Percentiles rank a stretch among this genome's conserved stretches.
These are phyloP conservation scores for Neotoma lepida DNA, from an alignment of 2,113 vertebrate genomes.

Conservation along the genomic window DNA sequence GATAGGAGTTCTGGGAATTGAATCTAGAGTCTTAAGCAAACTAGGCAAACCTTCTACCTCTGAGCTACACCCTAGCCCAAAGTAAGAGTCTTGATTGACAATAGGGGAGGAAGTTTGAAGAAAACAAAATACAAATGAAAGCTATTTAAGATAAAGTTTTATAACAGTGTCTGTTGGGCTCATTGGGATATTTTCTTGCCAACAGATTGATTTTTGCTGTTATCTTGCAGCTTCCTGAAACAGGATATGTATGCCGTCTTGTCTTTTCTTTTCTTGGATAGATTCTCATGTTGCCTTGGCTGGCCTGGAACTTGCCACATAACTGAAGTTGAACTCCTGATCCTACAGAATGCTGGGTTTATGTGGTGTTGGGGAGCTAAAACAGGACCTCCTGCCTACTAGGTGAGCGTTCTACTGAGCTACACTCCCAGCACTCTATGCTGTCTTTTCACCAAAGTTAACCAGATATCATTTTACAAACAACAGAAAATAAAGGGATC, in stretches of 20 bases:
- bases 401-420: not conserved
- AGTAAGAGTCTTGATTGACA: not conserved
- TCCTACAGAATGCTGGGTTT: not conserved
- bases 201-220: not conserved
- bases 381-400: not conserved
- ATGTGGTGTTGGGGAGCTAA: not conserved
- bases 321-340: not conserved
- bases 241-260: not conserved
- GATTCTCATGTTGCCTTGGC: not conserved
- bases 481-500: not conserved
- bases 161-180: slow-evolving; percentile 4
- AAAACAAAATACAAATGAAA: not conserved
- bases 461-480: slow-evolving; percentile 10
- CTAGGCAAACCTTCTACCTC: not conserved
- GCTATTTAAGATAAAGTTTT: not conserved
- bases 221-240: slow-evolving; percentile 16
- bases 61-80: not conserved
- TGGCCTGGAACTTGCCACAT: not conserved
- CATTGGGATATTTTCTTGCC: not conserved
- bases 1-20: not conserved
- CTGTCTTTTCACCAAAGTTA: slow-evolving; percentile 11
- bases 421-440: not conserved
- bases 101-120: not conserved
- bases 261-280: not conserved
- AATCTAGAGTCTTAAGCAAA: not conserved